Evolutionary conservation across 2,113 vertebrate genomes (phyloP).

Genomic region (Dipodomys spectabilis): DNA sequence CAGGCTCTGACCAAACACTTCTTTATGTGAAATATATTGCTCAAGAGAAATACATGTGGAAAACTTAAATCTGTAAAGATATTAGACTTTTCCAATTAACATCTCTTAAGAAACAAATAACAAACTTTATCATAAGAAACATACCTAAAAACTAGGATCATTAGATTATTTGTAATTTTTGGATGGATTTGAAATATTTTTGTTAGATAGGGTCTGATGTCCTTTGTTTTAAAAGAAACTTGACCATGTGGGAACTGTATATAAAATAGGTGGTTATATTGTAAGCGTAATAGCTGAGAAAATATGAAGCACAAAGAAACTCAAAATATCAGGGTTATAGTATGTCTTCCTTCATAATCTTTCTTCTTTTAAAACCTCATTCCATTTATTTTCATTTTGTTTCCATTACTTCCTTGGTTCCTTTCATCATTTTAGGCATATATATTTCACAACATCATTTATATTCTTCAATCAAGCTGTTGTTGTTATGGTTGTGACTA

Average conservation of each 20-base stretch:
- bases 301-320: not conserved
- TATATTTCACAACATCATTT: not conserved
- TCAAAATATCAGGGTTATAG: not conserved
- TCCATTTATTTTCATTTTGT: not conserved
- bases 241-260: not conserved
- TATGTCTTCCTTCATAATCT: not conserved
- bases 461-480: too few relatives aligned
- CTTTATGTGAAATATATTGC: conserved; percentile 33
- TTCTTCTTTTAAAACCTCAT: not conserved
- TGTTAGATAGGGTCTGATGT: not conserved
- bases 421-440: not conserved
- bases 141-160: not conserved
- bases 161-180: not conserved
- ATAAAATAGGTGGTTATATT: not conserved
- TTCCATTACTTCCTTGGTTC: not conserved
- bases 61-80: not conserved
- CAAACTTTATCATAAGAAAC: not conserved
- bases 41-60: not conserved
- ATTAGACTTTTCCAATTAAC: not conserved
- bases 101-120: not conserved
- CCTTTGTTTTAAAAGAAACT: not conserved
- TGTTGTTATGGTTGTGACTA: too few relatives aligned
- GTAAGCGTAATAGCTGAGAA: not conserved
- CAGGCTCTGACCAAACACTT: not conserved
- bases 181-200: not conserved